These are phyloP conservation scores for Callionymus lyra DNA, from an alignment of 2,113 vertebrate genomes.

Conservation along the genomic window DNA sequence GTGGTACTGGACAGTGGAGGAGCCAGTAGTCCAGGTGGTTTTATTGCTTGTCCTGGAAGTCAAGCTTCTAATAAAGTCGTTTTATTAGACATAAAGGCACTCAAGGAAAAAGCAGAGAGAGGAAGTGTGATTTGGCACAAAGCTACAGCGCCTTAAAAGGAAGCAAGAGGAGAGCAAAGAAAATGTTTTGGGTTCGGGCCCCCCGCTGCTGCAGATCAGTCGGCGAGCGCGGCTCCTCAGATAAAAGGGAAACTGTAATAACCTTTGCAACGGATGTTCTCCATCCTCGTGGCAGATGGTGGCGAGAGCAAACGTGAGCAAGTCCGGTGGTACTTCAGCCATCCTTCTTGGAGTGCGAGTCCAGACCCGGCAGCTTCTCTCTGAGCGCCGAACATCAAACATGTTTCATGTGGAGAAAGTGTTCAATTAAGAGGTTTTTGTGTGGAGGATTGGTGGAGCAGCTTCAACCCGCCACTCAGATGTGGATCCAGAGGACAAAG, in stretches of 20 bases:
- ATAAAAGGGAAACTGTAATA: constrained; percentile 9
- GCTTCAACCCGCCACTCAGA: too few species aligned
- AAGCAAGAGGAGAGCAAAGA: too few species aligned
- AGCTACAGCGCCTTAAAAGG: not conserved
- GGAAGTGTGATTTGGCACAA: constrained; percentile 8
- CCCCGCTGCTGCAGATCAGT: constrained; percentile 19
- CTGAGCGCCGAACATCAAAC: too few species aligned
- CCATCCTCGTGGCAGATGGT: constrained; percentile 1
- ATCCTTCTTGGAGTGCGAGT: too few species aligned
- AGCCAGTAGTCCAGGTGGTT: constrained; percentile 13
- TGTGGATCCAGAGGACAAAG: too few species aligned
- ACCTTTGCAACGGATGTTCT: constrained; percentile 22
- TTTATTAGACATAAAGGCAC: constrained; percentile 29
- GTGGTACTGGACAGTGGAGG: constrained; percentile 5
- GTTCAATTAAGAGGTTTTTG: too few species aligned
- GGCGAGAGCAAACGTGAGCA: not conserved
- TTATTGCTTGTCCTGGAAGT: constrained; percentile 19
- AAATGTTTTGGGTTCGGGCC: constrained; percentile 1
- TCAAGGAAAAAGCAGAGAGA: constrained; percentile 13
- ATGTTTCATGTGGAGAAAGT: too few species aligned
- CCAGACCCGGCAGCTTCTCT: too few species aligned
- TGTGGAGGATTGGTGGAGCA: too few species aligned
- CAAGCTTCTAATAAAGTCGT: constrained; percentile 26
- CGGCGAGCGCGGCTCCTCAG: constrained; percentile 3
- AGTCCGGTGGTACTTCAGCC: too few species aligned